phyloP scores from a whole-genome alignment of 2,797 vertebrate genomes.

The Crocidura indochinensis region DNA sequence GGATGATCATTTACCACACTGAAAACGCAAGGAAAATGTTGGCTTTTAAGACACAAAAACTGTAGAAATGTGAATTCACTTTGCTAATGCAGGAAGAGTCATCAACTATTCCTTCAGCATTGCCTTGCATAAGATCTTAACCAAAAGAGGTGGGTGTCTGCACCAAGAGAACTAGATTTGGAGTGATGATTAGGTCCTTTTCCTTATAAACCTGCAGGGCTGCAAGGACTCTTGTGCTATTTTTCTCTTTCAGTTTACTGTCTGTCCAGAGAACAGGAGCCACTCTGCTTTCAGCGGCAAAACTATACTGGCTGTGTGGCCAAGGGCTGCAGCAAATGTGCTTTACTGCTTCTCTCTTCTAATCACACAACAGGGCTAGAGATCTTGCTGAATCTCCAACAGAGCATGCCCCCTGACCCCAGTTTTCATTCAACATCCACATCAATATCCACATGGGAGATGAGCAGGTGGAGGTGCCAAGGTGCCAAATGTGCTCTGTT shows the following conservation, averaged over 20 bases:
- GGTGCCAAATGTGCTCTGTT: no score
- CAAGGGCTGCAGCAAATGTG: conserved; percentile 75
- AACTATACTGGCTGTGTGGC: conserved; percentile 80
- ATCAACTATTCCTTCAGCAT: background rate
- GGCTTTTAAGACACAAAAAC: conserved; percentile 80
- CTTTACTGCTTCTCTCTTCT: background rate
- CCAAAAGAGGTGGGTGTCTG: background rate
- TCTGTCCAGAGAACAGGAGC: conserved; percentile 81
- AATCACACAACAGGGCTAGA: no score
- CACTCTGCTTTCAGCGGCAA: conserved; percentile 81
- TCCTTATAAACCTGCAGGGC: background rate
- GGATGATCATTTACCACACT: conserved; percentile 78
- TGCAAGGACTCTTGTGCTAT: background rate
- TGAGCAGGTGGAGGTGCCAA: no score
- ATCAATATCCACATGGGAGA: no score
- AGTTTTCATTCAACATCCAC: no score
- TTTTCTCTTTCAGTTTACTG: conserved; percentile 80
- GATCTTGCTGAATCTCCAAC: no score
- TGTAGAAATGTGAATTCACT: conserved; percentile 74
- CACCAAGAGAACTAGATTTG: background rate
- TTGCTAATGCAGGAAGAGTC: conserved; percentile 34
- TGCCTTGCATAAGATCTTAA: background rate
- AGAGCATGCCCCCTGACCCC: no score
- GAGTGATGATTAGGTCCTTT: background rate
- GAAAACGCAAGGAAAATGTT: conserved; percentile 73